Base-by-base conservation (phyloP, 2,113 vertebrate species). In the Arvicanthis niloticus region DNA sequence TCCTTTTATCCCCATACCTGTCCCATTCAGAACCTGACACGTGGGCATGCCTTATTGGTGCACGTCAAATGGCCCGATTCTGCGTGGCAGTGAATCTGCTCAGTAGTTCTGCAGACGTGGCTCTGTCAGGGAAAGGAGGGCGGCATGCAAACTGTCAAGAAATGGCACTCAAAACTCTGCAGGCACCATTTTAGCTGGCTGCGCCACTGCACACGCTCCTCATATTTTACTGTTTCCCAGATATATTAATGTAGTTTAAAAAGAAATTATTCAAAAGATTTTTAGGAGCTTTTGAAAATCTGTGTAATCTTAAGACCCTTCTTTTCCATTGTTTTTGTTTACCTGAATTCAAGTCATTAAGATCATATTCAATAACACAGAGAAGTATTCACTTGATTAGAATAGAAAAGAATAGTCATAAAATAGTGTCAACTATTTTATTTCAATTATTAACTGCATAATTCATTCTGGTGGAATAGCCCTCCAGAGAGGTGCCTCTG, bases 361-460 rank as follows among this genome's bases (percentile, higher is more conserved):
- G 3, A 56, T 51, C 60, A 42, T 45, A 53, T 1, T 45, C 48
- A 89, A 91, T 53, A 94, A 93, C 73, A 6, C 12, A 70, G 8
- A 42, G n/a, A 91, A 51, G 6, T 34, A 40, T 45, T 51, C 51
- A 91, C 87, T 80, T 92, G 29, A 26, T 95, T 94, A 94, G 93
- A 94, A 90, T 37, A 73, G 53, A 94, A 89, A 62, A 81, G 86
- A 91, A 89, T 15, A 48, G 1, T n/a, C 10, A 51, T 22, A 88
- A 7, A 26, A 89, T 24, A 86, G 70, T 90, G 42, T 77, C 73
- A 88, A 45, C n/a, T n/a, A n/a, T n/a, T n/a, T n/a, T n/a, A n/a
- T n/a, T n/a, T n/a, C n/a, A n/a, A n/a, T n/a, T n/a, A n/a, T 93
- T 62, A 75, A 53, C 56, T 80, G 4, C 81, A 31, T 82, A 62